Conservation (phyloP, 2,888 invertebrate species). For the Drosophila formosana region DNA sequence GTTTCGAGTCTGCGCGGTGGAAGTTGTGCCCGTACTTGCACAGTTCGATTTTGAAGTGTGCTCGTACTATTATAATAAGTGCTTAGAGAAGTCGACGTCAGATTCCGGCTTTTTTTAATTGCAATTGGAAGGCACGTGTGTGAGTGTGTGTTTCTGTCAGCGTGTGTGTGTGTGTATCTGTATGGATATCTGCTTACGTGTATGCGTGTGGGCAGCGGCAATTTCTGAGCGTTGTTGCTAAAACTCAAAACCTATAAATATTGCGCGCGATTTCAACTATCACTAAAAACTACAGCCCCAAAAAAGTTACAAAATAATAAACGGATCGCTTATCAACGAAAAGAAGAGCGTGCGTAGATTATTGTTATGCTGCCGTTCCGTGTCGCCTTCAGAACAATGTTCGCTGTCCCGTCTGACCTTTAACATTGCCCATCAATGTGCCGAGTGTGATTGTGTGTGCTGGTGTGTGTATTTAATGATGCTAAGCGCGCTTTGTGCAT, state of each 20-base stretch:
- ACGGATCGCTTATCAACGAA: constrained; percentile 39
- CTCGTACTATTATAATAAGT: constrained; percentile 52
- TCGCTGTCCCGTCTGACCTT: constrained; percentile 53
- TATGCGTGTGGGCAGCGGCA: constrained; percentile 34
- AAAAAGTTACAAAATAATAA: not conserved
- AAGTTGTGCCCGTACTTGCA: constrained; percentile 52
- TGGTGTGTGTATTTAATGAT: constrained; percentile 49
- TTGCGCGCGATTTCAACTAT: constrained; percentile 43
- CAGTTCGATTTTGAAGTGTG: constrained; percentile 48
- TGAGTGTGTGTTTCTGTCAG: constrained; percentile 16
- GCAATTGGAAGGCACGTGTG: constrained; percentile 74
- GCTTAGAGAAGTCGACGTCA: constrained; percentile 52
- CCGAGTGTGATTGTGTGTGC: not conserved
- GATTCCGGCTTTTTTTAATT: constrained; percentile 77
- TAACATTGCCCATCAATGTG: constrained; percentile 43
- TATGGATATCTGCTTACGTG: constrained; percentile 11
- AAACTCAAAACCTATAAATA: constrained; percentile 43
- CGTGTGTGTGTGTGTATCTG: constrained; percentile 6
- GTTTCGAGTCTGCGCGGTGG: constrained; percentile 71
- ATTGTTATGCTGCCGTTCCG: constrained; percentile 11
- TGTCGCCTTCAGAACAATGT: constrained; percentile 47
- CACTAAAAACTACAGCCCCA: not conserved
- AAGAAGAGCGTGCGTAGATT: constrained; percentile 5
- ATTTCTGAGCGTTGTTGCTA: constrained; percentile 42
- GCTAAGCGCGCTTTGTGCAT: constrained; percentile 55